Evolutionary conservation across 2,113 vertebrate genomes (phyloP).

Genomic region (Bujurquina vittata): DNA sequence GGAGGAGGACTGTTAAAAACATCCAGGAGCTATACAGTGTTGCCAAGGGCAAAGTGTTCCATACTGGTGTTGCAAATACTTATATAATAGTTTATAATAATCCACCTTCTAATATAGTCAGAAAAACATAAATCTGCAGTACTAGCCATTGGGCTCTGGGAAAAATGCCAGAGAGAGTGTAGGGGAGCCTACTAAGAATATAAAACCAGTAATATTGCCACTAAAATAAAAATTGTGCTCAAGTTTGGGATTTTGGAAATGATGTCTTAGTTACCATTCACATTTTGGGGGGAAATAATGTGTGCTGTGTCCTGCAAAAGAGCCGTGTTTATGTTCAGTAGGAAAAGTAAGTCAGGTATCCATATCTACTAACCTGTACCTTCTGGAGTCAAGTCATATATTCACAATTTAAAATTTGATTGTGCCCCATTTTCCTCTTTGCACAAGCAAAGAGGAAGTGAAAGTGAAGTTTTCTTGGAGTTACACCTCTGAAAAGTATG

Average conservation of each 20-base stretch:
- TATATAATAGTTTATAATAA: constrained; percentile 1
- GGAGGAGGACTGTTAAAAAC: constrained; percentile 25
- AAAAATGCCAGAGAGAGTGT: background rate
- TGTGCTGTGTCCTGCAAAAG: background rate
- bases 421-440: background rate
- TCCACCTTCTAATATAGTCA: background rate
- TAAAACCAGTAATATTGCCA: background rate
- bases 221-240: background rate
- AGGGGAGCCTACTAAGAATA: background rate
- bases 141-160: no score
- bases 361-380: no score
- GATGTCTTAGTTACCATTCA: background rate
- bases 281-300: background rate
- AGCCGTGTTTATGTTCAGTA: background rate
- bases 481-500: constrained; percentile 32
- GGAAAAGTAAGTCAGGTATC: background rate
- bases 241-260: background rate
- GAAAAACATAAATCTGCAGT: background rate
- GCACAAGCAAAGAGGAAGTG: no score
- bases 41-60: background rate
- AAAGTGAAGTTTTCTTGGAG: constrained; percentile 24
- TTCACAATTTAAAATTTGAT: background rate
- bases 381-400: background rate
- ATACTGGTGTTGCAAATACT: background rate
- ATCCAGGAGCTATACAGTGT: background rate